A percentile compares a stretch with the other conserved stretches of the same genome.
These are phyloP conservation scores for Himalopsyche japonica DNA, from an alignment of 2,888 invertebrate species.

Conservation along the genomic window DNA sequence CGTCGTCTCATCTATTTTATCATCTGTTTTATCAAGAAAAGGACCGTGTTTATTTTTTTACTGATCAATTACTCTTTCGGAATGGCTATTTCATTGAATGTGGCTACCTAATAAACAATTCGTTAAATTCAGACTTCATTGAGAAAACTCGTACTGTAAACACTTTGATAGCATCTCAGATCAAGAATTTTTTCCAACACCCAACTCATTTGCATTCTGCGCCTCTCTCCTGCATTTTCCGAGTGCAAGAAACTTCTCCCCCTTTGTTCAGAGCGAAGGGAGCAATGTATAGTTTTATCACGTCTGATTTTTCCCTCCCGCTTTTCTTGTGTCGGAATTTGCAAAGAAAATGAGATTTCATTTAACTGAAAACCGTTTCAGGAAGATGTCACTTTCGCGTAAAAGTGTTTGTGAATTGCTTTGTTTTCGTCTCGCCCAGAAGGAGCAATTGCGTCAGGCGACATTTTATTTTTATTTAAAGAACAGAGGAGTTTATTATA, in stretches of 20 bases:
- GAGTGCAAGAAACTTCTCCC: background rate
- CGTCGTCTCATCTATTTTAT: too few relatives aligned
- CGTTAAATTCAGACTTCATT: background rate
- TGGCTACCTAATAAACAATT: background rate
- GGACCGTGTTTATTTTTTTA: too few relatives aligned
- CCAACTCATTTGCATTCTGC: background rate
- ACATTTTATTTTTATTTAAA: background rate
- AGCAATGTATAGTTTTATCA: constrained; percentile 36
- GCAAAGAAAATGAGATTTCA: constrained; percentile 39
- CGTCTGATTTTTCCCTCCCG: constrained; percentile 30
- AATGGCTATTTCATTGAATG: too few relatives aligned
- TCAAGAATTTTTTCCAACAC: background rate
- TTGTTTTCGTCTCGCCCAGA: background rate
- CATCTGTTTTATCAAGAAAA: too few relatives aligned
- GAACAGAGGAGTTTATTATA: background rate
- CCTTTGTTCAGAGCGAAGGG: constrained; percentile 3
- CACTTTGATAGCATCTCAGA: background rate
- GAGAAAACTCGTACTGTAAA: background rate
- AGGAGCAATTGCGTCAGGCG: background rate
- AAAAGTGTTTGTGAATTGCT: background rate
- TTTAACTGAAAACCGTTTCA: constrained; percentile 30
- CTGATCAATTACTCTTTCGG: too few relatives aligned
- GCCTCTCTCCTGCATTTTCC: background rate
- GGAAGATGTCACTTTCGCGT: constrained; percentile 1
- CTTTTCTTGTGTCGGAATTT: constrained; percentile 25